These are phyloP conservation scores for Vidua chalybeata DNA, from an alignment of 2,113 vertebrate genomes.

Conservation along the genomic window DNA sequence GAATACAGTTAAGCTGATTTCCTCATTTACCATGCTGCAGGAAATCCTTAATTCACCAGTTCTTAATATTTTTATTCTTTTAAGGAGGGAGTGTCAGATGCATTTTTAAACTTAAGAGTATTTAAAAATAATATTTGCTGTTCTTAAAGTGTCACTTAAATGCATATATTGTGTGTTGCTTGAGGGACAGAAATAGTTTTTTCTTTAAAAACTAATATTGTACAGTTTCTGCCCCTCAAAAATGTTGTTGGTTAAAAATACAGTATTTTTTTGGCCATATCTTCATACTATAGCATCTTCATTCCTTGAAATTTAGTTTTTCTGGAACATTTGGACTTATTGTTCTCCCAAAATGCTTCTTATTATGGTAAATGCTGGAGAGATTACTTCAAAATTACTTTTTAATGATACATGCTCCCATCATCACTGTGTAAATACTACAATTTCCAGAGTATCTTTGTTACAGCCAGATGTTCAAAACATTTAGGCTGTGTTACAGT, in stretches of 20 bases:
- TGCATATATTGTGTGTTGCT: constrained; percentile 76
- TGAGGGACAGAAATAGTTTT: constrained; percentile 59
- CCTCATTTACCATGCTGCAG: constrained; percentile 26
- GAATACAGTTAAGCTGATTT: constrained; percentile 29
- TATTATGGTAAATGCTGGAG: not conserved
- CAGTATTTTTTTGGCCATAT: constrained; percentile 75
- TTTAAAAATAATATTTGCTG: constrained; percentile 76
- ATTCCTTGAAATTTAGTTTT: constrained; percentile 69
- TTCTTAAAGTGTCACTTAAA: constrained; percentile 76
- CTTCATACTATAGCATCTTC: constrained; percentile 66
- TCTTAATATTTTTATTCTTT: not conserved
- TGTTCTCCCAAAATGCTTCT: constrained; percentile 23
- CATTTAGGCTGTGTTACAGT: not conserved
- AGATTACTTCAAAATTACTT: not conserved
- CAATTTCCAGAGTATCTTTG: not conserved
- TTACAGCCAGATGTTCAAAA: not conserved
- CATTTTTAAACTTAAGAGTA: constrained; percentile 73
- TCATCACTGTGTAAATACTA: not conserved
- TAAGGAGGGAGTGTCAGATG: constrained; percentile 42
- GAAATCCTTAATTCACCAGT: constrained; percentile 59
- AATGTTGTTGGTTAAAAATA: constrained; percentile 77
- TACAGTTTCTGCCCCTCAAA: constrained; percentile 69
- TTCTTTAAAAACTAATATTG: constrained; percentile 55
- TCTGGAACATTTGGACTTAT: constrained; percentile 30
- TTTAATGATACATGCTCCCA: not conserved